phyloP scores from a whole-genome alignment of 2,888 invertebrate genomes.

The Andrena minutula region DNA sequence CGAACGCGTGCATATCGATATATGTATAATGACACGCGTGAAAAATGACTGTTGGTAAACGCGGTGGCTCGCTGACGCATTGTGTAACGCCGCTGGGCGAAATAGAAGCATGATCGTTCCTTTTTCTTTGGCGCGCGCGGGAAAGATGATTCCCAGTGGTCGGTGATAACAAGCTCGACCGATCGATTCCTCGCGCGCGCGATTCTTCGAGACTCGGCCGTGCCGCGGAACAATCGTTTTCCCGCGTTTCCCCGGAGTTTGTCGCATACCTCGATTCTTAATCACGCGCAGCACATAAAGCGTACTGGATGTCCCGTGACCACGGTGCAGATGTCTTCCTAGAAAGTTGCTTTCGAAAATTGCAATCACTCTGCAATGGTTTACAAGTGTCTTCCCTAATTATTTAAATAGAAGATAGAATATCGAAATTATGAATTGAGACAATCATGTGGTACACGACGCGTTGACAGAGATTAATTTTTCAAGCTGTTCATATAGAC shows the following conservation, averaged over 20 bases:
- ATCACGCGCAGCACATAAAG: conserved; percentile 33
- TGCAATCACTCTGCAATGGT: no score
- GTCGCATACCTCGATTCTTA: conserved; percentile 40
- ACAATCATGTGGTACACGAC: no score
- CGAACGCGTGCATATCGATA: neutral
- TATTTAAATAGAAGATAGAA: neutral
- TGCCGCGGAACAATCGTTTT: conserved; percentile 48
- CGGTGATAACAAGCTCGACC: conserved; percentile 4
- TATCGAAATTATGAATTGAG: neutral
- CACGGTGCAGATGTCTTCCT: neutral
- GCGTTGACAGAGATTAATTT: neutral
- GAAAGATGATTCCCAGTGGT: conserved; percentile 21
- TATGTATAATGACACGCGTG: neutral
- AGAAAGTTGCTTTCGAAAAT: neutral
- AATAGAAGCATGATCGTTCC: conserved; percentile 1
- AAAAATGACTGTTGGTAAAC: conserved; percentile 37
- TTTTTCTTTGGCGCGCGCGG: neutral
- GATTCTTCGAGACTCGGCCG: conserved; percentile 8
- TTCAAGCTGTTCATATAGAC: neutral
- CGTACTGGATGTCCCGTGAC: neutral
- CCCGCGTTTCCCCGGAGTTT: conserved; percentile 50
- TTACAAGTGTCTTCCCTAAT: no score
- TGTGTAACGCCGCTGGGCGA: neutral
- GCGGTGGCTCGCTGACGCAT: neutral
- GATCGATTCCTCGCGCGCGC: conserved; percentile 11